These are phyloP conservation scores for Littorina saxatilis DNA, from an alignment of 1,140 invertebrate species.

Conservation along the genomic window DNA sequence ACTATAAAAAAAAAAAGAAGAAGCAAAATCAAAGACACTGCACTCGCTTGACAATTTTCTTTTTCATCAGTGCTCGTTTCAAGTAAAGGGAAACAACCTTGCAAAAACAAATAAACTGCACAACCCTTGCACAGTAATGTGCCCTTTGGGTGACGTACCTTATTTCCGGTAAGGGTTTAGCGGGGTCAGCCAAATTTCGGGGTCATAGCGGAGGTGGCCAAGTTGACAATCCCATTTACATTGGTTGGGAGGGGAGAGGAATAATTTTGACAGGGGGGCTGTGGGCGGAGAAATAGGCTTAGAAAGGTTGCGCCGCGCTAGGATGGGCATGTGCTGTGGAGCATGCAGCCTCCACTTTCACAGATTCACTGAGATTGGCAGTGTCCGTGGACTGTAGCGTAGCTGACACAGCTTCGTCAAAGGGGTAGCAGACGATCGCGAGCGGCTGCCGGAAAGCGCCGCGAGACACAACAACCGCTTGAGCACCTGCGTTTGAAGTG, in stretches of 20 bases:
- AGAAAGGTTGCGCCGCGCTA: neutral
- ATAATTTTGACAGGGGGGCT: neutral
- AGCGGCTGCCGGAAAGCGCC: too few relatives aligned
- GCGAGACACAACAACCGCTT: slow-evolving; percentile 13
- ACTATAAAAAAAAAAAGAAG: too few relatives aligned
- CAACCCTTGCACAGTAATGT: too few relatives aligned
- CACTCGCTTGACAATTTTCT: too few relatives aligned
- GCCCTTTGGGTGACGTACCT: slow-evolving; percentile 14
- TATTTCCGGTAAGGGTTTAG: neutral
- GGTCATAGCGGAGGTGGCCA: neutral
- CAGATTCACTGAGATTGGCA: neutral
- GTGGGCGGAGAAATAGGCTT: neutral
- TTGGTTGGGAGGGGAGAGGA: neutral
- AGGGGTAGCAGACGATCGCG: neutral
- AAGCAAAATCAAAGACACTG: too few relatives aligned
- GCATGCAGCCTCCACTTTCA: neutral
- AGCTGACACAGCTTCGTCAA: neutral
- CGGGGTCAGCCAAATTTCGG: neutral
- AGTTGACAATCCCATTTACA: neutral
- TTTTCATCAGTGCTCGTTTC: too few relatives aligned
- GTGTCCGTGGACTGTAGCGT: neutral
- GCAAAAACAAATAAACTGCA: too few relatives aligned
- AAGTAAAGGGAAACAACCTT: too few relatives aligned
- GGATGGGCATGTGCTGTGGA: slow-evolving; percentile 10
- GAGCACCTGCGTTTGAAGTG: neutral